Percentiles rank a stretch among this genome's conserved stretches.
phyloP scores from a whole-genome alignment of 2,797 vertebrate species.

The Phoebastria nigripes region DNA sequence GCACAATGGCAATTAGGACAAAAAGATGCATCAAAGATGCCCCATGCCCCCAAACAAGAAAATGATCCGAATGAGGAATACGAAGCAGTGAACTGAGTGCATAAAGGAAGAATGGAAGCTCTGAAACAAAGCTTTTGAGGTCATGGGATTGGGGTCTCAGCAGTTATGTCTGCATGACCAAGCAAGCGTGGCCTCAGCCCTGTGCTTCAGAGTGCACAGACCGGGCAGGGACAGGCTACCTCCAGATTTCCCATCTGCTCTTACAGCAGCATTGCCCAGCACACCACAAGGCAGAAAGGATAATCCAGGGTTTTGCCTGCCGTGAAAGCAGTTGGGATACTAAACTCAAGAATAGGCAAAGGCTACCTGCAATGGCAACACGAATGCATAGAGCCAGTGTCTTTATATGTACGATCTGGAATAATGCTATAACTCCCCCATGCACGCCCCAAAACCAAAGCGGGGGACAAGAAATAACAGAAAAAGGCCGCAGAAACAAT shows the following conservation, averaged over 20 bases:
- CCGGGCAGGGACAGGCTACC: background rate
- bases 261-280: background rate
- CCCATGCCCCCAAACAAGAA: background rate
- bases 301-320: background rate
- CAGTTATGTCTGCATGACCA: slow-evolving; percentile 59
- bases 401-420: background rate
- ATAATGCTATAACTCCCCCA: background rate
- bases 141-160: slow-evolving; percentile 56
- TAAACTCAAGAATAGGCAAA: background rate
- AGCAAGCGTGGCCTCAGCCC: slow-evolving; percentile 33
- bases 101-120: slow-evolving; percentile 48
- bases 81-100: slow-evolving; percentile 32
- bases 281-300: background rate
- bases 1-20: background rate
- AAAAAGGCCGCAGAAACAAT: background rate
- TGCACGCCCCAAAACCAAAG: background rate
- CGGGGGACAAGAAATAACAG: background rate
- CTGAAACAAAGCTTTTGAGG: slow-evolving; percentile 62
- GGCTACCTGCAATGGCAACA: background rate
- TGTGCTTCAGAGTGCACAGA: background rate
- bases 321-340: background rate
- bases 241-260: background rate
- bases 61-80: slow-evolving; percentile 17
- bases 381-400: background rate
- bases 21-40: slow-evolving; percentile 14